Evolutionary conservation across 2,888 invertebrate genomes (phyloP), one percentile per base, ranked within the genome.

Genomic region (Acronicta psi): DNA sequence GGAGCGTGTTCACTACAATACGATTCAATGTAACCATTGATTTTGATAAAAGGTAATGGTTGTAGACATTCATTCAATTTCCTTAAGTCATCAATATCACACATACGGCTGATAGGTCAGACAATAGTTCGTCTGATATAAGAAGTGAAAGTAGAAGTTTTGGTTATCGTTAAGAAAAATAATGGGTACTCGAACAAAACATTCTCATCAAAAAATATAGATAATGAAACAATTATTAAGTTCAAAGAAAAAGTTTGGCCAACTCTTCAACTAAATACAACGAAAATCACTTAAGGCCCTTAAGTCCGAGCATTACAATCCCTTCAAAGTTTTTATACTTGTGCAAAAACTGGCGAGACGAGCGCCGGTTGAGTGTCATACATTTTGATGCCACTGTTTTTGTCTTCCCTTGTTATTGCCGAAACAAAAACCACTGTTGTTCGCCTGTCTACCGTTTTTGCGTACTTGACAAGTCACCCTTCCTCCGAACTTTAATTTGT

Each of bases 341-440:
- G 67, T 57, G 73, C 80, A 87, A 88, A 86, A 88, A 86, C 77
- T 77, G 81, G 79, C 77, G 79, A 73, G 77, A 80, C 74, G 77
- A 77, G 75, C 82, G 76, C 77, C 76, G 80, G 82, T 82, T 79
- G 86, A 86, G 88, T 89, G 91, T 88, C 88, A 90, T 90, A 90
- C 89, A 90, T 90, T 91, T 91, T 88, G 88, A 90, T 89, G 87
- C 82, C 80, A 79, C 79, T 65, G 87, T 91, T 92, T 92, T 91
- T 90, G 85, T 79, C 56, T 65, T 59, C 78, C 75, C 85, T 84
- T 85, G 84, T 89, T 88, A 86, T 86, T 87, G 82, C 83, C 79
- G 77, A 70, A 77, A 82, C 88, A 93, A 92, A 92, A 92, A 91
- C 87, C 74, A 51, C 79, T 77, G 85, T 88, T 88, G 87, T 87